Evolutionary conservation across 2,113 vertebrate genomes (phyloP).

Genomic region (Apus apus): DNA sequence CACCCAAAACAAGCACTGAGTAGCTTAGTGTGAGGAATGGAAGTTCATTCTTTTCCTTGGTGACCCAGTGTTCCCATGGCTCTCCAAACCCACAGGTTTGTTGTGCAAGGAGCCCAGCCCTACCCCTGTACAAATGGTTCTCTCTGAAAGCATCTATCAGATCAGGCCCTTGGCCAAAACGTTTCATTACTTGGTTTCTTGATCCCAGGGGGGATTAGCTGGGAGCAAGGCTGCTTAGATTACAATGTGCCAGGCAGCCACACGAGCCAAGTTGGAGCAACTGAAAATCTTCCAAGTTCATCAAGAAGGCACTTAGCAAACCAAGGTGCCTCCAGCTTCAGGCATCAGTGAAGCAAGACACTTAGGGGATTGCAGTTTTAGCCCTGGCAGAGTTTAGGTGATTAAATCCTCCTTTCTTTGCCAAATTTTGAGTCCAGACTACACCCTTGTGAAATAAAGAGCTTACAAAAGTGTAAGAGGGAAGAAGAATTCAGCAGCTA

Average conservation of each 20-base stretch:
- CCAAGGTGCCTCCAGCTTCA: not conserved
- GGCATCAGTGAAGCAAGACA: not conserved
- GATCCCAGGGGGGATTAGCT: conserved; percentile 15
- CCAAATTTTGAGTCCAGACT: not conserved
- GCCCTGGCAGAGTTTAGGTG: not conserved
- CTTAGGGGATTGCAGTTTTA: not conserved
- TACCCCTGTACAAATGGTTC: not conserved
- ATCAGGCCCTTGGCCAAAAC: conserved; percentile 42
- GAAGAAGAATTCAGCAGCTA: not conserved
- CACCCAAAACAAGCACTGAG: fast-evolving
- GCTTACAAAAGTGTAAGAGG: not conserved
- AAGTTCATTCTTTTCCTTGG: fast-evolving
- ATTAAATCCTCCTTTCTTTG: not conserved
- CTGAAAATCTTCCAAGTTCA: conserved; percentile 38
- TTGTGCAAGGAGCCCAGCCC: not conserved
- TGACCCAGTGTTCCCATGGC: fast-evolving
- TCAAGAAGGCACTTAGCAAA: not conserved
- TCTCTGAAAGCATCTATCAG: conserved; percentile 44
- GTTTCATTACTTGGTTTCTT: not conserved
- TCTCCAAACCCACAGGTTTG: not conserved
- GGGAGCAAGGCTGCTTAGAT: conserved; percentile 29
- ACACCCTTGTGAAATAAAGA: not conserved
- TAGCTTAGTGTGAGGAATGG: not conserved
- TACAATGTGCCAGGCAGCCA: not conserved
- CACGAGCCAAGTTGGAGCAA: conserved; percentile 21